phyloP scores from a whole-genome alignment of 1,140 invertebrate genomes.

The Magallana angulata region DNA sequence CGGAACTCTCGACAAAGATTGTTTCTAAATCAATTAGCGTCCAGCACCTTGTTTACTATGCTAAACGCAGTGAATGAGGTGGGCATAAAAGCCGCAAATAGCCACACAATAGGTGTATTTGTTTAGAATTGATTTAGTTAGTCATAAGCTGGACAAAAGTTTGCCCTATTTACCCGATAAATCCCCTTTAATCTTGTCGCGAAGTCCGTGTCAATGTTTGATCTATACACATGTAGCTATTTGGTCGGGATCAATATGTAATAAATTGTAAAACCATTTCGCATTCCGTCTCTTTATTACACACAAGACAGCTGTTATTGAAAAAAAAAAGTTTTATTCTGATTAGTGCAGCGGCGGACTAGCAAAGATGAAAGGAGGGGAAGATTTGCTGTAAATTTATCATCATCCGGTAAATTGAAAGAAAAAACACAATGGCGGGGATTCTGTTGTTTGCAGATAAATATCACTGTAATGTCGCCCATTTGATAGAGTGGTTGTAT shows the following conservation, averaged over 20 bases:
- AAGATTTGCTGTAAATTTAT: neutral
- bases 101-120: slow-evolving; percentile 35
- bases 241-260: slow-evolving; percentile 27
- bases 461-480: too few relatives aligned
- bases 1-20: neutral
- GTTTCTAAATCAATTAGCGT: slow-evolving; percentile 34
- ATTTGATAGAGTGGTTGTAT: too few relatives aligned
- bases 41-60: slow-evolving; percentile 14
- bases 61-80: neutral
- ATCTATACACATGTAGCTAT: neutral
- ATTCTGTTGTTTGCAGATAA: too few relatives aligned
- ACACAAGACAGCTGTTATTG: too few relatives aligned
- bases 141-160: slow-evolving; percentile 18
- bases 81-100: slow-evolving; percentile 5
- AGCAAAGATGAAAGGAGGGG: neutral
- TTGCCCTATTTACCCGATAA: slow-evolving; percentile 4
- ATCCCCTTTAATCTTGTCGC: slow-evolving; percentile 28
- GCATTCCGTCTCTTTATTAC: too few relatives aligned
- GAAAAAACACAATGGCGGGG: too few relatives aligned
- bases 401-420: too few relatives aligned
- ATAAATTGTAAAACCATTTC: slow-evolving; percentile 10
- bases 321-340: too few relatives aligned
- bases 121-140: slow-evolving; percentile 35
- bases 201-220: slow-evolving; percentile 17
- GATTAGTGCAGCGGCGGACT: neutral